Evolutionary conservation across 2,113 vertebrate species (phyloP).

Genomic region (Heterotis niloticus): DNA sequence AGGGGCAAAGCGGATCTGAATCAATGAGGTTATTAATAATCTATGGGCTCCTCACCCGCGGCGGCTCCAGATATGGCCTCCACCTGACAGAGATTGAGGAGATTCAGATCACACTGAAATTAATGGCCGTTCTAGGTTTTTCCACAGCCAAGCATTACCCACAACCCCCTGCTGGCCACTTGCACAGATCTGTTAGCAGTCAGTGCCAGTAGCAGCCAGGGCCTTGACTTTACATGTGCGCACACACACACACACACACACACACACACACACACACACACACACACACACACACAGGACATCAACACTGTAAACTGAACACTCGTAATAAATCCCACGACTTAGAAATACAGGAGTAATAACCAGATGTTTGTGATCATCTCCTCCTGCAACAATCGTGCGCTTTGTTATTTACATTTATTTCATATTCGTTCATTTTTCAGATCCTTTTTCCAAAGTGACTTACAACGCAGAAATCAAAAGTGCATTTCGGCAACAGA

Average conservation of each 20-base stretch:
- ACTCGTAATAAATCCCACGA: neutral
- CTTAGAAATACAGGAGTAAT: neutral
- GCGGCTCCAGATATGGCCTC: constrained; percentile 17
- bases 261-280: neutral
- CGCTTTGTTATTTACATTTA: too few species aligned
- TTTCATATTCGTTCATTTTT: too few species aligned
- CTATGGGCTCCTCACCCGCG: constrained; percentile 5
- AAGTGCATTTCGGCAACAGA: too few species aligned
- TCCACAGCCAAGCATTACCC: neutral
- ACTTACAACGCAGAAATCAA: too few species aligned
- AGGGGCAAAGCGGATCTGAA: neutral
- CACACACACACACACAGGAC: too few species aligned
- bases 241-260: neutral
- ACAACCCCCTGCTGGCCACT: neutral
- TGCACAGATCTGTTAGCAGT: constrained; percentile 1
- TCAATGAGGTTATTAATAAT: constrained; percentile 29
- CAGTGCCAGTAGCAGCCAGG: neutral
- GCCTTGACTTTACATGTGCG: neutral
- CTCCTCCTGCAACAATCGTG: too few species aligned
- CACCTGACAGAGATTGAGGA: constrained; percentile 22
- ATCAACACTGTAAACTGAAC: neutral
- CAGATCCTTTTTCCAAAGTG: too few species aligned
- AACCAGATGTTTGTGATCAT: neutral
- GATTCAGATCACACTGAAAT: neutral
- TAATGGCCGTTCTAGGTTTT: neutral